Conservation (phyloP, 2,113 vertebrate species). For the Apteryx mantelli region DNA sequence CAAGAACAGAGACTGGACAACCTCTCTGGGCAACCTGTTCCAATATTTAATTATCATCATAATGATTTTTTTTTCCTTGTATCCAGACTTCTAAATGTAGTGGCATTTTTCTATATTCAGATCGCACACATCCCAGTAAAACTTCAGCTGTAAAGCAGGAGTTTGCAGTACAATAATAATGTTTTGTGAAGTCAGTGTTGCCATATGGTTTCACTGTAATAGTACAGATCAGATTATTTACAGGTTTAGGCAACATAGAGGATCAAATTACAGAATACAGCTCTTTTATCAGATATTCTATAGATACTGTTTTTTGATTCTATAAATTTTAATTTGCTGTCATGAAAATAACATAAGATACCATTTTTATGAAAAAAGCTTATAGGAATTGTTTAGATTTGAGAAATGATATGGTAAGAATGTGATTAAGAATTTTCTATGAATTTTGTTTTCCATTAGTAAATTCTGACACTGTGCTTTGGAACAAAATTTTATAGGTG, state of each 20-base stretch:
- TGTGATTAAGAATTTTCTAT: too few species aligned
- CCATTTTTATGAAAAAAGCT: too few species aligned
- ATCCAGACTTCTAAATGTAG: background rate
- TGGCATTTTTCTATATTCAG: background rate
- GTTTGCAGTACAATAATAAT: background rate
- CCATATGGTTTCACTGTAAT: background rate
- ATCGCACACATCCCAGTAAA: background rate
- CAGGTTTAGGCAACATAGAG: background rate
- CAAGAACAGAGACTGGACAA: background rate
- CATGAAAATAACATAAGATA: background rate
- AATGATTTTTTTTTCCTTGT: background rate
- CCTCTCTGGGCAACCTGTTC: background rate
- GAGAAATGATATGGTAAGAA: too few species aligned
- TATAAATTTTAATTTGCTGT: background rate
- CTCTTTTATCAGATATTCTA: background rate
- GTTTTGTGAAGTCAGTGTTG: background rate
- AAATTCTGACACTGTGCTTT: too few species aligned
- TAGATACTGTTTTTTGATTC: background rate
- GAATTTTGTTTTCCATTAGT: too few species aligned
- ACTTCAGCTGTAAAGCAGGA: background rate
- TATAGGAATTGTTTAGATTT: too few species aligned
- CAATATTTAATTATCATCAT: background rate
- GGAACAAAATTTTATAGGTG: too few species aligned
- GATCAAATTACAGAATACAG: background rate
- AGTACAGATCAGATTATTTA: background rate